Base-by-base conservation (phyloP, 2,888 invertebrate species). In the Nomada ferruginata region DNA sequence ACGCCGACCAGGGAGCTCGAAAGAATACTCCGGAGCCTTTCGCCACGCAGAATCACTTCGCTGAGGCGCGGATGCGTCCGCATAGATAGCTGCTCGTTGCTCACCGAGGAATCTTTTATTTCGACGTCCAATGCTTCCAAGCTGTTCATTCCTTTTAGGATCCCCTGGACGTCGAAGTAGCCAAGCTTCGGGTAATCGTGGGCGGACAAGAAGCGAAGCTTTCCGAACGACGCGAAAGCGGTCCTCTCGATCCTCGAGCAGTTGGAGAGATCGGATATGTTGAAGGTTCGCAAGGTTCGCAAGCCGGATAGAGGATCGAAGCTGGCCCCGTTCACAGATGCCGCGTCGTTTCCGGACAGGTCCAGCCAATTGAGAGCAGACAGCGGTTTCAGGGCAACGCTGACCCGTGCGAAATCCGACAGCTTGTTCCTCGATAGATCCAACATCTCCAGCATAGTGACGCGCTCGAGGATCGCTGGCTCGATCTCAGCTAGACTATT, bases 1-100 rank as follows among this genome's bases (percentile, higher is more conserved):
- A 98, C 94, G 9, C 98, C 98, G 0, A 97, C 97, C 71, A 98
- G 93, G 0, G 97, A 96, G 75, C 97, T 97, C 0, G 98, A 97
- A 0, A 97, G 97, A 3, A 98, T 95, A 10, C 96, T 96, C 89
- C 96, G 96, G 10, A 98, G 94, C 69, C 97, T 95, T 18, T 95
- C 95, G 0, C 98, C 98, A 81, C 96, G 95, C 20, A 98, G 94
- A 23, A 97, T 97, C 72, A 98, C 94, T 87, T 96, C 96, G 87
- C 95, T 95, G 1, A 98, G 94, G 9, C 97, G 95, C 0, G 98
- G 97, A 94, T 98, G 97, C 86, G 97, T 95, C 57, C 96, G 95
- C 0, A 97, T 95, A 88, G 97, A 97, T 57, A 98, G 94, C 91
- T 98, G 97, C 90, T 98, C 97, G 64, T 96, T 96, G 60, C 97